A percentile compares a stretch with the other conserved stretches of the same genome.
These are phyloP conservation scores for Phortica variegata DNA, from an alignment of 1,140 invertebrate genomes.

Conservation along the genomic window DNA sequence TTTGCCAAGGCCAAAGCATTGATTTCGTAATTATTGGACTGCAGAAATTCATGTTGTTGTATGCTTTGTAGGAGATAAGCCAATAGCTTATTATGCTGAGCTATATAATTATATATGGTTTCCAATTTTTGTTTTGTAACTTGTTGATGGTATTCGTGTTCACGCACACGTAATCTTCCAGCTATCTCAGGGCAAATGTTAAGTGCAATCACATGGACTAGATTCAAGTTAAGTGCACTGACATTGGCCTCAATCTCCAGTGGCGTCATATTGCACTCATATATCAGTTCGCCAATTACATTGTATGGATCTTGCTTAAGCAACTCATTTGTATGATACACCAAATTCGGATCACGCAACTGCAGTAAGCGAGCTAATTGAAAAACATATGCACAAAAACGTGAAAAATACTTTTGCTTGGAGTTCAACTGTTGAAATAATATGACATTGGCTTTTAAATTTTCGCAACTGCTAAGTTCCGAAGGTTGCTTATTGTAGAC, in stretches of 20 bases:
- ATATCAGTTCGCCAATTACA: conserved; percentile 62
- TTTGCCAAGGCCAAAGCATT: conserved; percentile 30
- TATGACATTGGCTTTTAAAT: conserved; percentile 23
- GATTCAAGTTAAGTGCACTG: conserved; percentile 61
- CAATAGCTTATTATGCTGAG: conserved; percentile 62
- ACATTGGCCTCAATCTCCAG: conserved; percentile 61
- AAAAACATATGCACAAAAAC: conserved; percentile 57
- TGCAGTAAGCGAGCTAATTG: conserved; percentile 56
- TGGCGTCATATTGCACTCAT: conserved; percentile 60
- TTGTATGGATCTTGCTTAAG: conserved; percentile 54
- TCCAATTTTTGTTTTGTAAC: conserved; percentile 28
- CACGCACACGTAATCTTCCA: neutral
- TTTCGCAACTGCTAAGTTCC: conserved; percentile 25
- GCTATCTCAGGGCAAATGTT: conserved; percentile 62
- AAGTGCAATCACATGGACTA: conserved; percentile 62
- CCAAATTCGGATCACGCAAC: conserved; percentile 52
- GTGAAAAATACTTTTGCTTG: conserved; percentile 50
- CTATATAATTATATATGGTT: conserved; percentile 61
- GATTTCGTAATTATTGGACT: too few relatives aligned
- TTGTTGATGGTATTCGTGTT: neutral
- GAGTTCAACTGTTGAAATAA: conserved; percentile 38
- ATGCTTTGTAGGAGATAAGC: conserved; percentile 62
- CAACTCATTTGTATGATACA: conserved; percentile 56
- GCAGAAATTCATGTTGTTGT: conserved; percentile 44
- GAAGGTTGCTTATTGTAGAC: conserved; percentile 22